phyloP scores from a whole-genome alignment of 2,888 invertebrate species.

The Torymus aiolomorphi region DNA sequence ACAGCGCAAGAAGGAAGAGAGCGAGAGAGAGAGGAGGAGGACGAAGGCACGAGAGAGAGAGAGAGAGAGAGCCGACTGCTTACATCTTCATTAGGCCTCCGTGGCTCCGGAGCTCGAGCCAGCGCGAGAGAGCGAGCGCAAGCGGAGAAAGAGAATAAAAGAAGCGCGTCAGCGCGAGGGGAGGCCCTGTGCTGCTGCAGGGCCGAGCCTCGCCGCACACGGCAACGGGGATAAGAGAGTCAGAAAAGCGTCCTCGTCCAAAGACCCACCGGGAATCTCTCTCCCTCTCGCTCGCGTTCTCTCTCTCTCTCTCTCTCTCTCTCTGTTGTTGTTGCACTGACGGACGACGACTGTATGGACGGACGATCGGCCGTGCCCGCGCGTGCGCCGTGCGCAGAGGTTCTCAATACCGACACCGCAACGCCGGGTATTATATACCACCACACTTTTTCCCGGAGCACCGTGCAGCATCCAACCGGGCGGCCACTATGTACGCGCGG shows the following conservation, averaged over 20 bases:
- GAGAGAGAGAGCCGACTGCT: slow-evolving; percentile 70
- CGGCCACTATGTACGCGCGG: not conserved
- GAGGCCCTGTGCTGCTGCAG: not conserved
- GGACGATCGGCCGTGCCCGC: slow-evolving; percentile 64
- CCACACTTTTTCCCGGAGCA: no score
- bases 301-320: no score
- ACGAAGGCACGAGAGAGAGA: slow-evolving; percentile 66
- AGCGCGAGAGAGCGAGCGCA: slow-evolving; percentile 26
- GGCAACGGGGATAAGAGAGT: slow-evolving; percentile 59
- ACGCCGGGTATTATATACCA: not conserved
- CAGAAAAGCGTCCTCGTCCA: slow-evolving; percentile 71
- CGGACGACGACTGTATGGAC: slow-evolving; percentile 68
- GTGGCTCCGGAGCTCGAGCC: slow-evolving; percentile 62
- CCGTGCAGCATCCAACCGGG: no score
- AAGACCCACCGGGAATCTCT: slow-evolving; percentile 73
- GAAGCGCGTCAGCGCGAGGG: slow-evolving; percentile 31
- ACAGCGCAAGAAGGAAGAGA: slow-evolving; percentile 18
- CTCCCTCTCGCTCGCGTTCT: no score
- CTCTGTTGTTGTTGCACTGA: slow-evolving; percentile 72
- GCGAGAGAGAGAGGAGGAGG: slow-evolving; percentile 58
- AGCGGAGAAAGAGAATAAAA: slow-evolving; percentile 57
- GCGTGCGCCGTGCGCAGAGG: slow-evolving; percentile 66
- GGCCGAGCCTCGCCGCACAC: not conserved
- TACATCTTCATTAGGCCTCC: slow-evolving; percentile 76
- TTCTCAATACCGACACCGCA: slow-evolving; percentile 67